Conservation (phyloP, 2,797 vertebrate species). For the Rousettus madagascariensis region DNA sequence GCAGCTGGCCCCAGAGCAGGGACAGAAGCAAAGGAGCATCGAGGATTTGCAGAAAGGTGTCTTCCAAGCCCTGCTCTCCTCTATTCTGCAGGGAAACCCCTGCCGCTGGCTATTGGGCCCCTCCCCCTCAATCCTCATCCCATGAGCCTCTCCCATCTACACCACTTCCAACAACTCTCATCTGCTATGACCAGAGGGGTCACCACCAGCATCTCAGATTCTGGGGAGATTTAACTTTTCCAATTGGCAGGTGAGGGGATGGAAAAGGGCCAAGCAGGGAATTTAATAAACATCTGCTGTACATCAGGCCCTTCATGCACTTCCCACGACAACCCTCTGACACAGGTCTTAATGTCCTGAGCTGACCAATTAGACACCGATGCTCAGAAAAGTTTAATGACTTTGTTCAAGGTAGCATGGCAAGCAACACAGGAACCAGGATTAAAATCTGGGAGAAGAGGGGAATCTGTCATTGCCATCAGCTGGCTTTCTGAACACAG, state of each 20-base stretch:
- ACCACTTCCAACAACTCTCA: neutral
- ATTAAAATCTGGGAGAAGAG: neutral
- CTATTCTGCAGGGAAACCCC: neutral
- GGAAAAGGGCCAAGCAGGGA: neutral
- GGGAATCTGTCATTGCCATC: neutral
- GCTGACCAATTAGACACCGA: neutral
- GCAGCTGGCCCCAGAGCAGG: accelerated
- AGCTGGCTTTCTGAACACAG: neutral
- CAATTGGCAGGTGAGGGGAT: neutral
- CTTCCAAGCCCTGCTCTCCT: neutral
- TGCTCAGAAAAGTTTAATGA: neutral
- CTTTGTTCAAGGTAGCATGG: neutral
- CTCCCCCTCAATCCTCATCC: neutral
- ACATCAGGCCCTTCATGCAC: neutral
- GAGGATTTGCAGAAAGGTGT: neutral
- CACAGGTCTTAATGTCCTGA: neutral
- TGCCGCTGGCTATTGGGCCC: neutral
- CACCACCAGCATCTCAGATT: neutral
- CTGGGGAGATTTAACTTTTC: neutral
- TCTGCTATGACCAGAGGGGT: neutral
- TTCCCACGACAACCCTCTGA: neutral
- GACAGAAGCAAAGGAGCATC: too few relatives aligned
- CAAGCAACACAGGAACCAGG: neutral
- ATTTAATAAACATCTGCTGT: neutral
- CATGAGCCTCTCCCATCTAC: neutral